These are phyloP conservation scores for Eurystomus glaucurus DNA, from an alignment of 2,797 vertebrate genomes.

Conservation along the genomic window DNA sequence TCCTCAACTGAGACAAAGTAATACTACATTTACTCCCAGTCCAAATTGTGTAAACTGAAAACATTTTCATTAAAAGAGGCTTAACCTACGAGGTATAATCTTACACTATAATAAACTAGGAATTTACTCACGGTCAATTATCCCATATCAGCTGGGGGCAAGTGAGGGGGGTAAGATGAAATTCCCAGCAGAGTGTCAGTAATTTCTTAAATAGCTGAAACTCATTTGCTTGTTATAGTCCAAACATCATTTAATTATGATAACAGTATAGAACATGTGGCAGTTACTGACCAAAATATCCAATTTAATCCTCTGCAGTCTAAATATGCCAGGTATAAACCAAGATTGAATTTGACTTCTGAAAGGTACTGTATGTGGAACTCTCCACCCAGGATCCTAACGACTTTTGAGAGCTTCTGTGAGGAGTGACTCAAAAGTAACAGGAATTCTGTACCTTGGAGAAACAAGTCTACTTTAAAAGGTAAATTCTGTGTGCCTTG, in stretches of 20 bases:
- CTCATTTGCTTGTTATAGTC: constrained; percentile 28
- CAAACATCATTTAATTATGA: constrained; percentile 39
- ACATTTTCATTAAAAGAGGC: background rate
- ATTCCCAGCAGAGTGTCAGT: constrained; percentile 16
- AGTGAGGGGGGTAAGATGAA: background rate
- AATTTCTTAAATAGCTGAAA: constrained; percentile 48
- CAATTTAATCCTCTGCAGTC: background rate
- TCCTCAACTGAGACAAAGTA: background rate
- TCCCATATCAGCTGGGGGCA: background rate
- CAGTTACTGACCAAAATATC: constrained; percentile 10
- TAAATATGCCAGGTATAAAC: background rate
- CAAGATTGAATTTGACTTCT: background rate
- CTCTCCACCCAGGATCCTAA: background rate
- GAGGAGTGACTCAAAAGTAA: background rate
- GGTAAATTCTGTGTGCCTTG: constrained; percentile 14
- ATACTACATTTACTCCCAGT: background rate
- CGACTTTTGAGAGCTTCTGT: background rate
- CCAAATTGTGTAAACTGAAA: background rate
- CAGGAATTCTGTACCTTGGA: background rate
- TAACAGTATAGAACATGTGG: background rate
- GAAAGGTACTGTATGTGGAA: background rate
- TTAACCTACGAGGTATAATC: constrained; percentile 1
- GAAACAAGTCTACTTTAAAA: constrained; percentile 25
- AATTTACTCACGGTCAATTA: constrained; percentile 4
- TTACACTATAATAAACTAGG: background rate